These are phyloP conservation scores for Ailuropoda melanoleuca DNA, from an alignment of 2,113 vertebrate species.

Conservation along the genomic window DNA sequence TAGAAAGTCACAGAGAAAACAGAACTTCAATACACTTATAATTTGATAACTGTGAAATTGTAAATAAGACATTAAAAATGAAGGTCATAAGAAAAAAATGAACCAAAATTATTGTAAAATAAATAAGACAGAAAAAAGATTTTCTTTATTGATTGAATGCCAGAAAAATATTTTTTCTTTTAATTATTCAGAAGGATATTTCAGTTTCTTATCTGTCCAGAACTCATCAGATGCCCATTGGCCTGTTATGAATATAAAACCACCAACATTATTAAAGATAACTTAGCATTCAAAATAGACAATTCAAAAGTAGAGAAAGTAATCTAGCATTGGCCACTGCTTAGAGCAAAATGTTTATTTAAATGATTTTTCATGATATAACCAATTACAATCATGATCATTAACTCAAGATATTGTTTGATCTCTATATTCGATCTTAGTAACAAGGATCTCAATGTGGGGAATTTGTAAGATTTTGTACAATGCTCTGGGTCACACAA, in stretches of 20 bases:
- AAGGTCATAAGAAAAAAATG: neutral
- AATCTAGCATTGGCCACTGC: neutral
- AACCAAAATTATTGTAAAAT: neutral
- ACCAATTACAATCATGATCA: neutral
- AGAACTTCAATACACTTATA: neutral
- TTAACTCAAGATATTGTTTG: neutral
- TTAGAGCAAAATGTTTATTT: neutral
- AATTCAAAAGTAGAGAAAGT: neutral
- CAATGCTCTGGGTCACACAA: neutral
- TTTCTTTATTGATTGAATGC: neutral
- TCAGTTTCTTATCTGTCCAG: neutral
- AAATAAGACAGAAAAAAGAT: neutral
- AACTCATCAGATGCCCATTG: neutral
- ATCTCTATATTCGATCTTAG: neutral
- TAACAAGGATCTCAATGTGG: neutral
- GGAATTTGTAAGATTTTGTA: neutral
- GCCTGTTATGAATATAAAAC: neutral
- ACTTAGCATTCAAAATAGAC: neutral
- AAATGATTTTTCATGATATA: neutral
- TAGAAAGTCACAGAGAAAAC: neutral
- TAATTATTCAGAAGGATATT: neutral
- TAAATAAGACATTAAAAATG: neutral
- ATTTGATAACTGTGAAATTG: neutral
- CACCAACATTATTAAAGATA: neutral
- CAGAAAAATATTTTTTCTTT: neutral